These are phyloP conservation scores for Aptenodytes forsteri DNA, from an alignment of 2,113 vertebrate genomes.

Conservation along the genomic window DNA sequence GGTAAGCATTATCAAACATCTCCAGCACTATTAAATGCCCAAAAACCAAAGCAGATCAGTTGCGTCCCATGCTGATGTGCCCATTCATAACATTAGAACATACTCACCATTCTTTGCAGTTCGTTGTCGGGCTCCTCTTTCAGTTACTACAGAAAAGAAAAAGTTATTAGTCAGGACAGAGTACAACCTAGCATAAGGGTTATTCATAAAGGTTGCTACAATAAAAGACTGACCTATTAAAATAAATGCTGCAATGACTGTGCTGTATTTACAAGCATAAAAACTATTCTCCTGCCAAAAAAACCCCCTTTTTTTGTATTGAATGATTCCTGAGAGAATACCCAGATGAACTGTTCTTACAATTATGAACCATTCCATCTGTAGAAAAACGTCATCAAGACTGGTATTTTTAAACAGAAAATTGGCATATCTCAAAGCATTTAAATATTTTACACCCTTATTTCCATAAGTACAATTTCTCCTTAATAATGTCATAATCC, in stretches of 20 bases:
- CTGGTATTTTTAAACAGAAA: background rate
- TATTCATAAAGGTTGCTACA: background rate
- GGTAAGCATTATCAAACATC: background rate
- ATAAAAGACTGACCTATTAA: background rate
- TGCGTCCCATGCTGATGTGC: background rate
- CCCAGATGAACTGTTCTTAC: background rate
- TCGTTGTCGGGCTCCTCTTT: background rate
- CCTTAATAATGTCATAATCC: background rate
- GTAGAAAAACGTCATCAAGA: background rate
- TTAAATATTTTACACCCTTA: background rate
- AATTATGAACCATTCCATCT: background rate
- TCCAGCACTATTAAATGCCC: background rate
- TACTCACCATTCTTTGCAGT: conserved; percentile 10
- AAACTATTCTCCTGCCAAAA: background rate
- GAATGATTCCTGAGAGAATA: background rate
- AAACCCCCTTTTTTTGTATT: accelerated
- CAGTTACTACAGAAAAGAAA: conserved; percentile 18
- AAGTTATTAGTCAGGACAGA: background rate
- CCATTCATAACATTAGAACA: background rate
- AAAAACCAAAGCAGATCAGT: background rate
- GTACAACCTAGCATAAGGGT: background rate
- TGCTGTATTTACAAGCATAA: background rate
- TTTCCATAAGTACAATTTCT: background rate
- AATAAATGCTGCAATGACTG: background rate
- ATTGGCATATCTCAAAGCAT: background rate